These are phyloP conservation scores for Muraenolepis orangiensis DNA, from an alignment of 2,797 vertebrate species.

Conservation along the genomic window DNA sequence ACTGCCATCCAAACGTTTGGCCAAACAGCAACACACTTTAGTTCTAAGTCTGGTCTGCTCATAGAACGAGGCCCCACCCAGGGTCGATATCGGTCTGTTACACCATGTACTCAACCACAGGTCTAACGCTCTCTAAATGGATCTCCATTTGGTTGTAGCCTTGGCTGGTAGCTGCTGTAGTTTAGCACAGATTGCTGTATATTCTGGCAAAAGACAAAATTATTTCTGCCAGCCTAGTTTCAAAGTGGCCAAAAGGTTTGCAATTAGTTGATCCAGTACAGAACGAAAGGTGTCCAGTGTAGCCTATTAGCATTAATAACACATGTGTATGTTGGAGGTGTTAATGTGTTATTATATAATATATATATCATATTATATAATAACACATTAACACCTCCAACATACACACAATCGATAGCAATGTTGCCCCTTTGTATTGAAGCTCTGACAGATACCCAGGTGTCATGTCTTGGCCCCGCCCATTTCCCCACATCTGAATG, in stretches of 20 bases:
- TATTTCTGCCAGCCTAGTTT: not conserved
- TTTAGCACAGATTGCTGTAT: not conserved
- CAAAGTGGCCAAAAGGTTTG: not conserved
- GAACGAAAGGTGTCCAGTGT: not conserved
- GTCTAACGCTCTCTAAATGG: not conserved
- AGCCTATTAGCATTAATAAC: not conserved
- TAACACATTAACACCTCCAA: not conserved
- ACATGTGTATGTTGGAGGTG: too few relatives aligned
- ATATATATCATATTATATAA: too few relatives aligned
- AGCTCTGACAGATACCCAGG: not conserved
- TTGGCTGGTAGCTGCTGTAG: not conserved
- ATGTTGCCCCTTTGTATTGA: not conserved
- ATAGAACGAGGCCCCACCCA: not conserved
- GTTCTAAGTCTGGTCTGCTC: not conserved
- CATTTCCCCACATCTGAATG: not conserved
- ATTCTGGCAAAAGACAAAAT: not conserved
- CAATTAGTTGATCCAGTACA: not conserved
- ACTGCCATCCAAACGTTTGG: not conserved
- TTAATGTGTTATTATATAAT: too few relatives aligned
- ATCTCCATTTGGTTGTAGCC: not conserved
- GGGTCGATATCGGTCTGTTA: not conserved
- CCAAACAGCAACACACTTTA: too few relatives aligned
- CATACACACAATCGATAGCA: not conserved
- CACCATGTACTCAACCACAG: not conserved
- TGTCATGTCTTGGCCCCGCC: not conserved